Base-by-base conservation (phyloP, 2,888 invertebrate species). In the Acronicta psi region DNA sequence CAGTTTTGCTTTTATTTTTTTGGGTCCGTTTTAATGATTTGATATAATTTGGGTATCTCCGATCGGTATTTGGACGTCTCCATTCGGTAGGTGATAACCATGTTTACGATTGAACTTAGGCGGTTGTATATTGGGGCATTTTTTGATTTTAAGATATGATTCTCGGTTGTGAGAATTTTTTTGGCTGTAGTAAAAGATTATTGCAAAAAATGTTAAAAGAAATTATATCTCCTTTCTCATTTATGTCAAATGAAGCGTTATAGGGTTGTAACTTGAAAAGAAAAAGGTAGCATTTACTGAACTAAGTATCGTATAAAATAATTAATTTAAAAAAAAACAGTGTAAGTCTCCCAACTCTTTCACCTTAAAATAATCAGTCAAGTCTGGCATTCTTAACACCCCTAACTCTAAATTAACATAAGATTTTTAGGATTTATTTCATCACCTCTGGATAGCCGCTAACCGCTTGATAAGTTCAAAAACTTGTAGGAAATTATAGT, bases 11-110 rank as follows among this genome's bases (percentile, higher is more conserved):
- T 59, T 69, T 59, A 64, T 62, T 62, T 49, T 63, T 53, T 36
- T 36, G 44, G 38, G 51, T 57, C 42, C 67, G 66, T 68, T 63
- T 68, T 59, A 59, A 59, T 59, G 59, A 57, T 63, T 66, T 65
- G 64, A 70, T 66, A 68, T 61, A 34, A 65, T 64, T 78, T 65
- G 38, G 40, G 38, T 73, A 59, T 57, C 50, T 67, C 25, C 49
- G 37, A 37, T 59, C 49, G 37, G 57, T 40, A 58, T 71, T 60
- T 44, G 44, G 64, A 77, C 59, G 70, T 78, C 79, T 75, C 74
- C 76, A 77, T 82, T 71, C 68, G 59, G 8, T 1, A 59, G 44
- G 63, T 61, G 56, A 62, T 66, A 34, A 57, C 58, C 56, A 50
- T 38, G 50, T 69, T 75, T 73, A 72, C 45, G 62, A 60, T 52